Evolutionary conservation across 2,113 vertebrate species (phyloP).

Genomic region (Pteruthius melanotis): DNA sequence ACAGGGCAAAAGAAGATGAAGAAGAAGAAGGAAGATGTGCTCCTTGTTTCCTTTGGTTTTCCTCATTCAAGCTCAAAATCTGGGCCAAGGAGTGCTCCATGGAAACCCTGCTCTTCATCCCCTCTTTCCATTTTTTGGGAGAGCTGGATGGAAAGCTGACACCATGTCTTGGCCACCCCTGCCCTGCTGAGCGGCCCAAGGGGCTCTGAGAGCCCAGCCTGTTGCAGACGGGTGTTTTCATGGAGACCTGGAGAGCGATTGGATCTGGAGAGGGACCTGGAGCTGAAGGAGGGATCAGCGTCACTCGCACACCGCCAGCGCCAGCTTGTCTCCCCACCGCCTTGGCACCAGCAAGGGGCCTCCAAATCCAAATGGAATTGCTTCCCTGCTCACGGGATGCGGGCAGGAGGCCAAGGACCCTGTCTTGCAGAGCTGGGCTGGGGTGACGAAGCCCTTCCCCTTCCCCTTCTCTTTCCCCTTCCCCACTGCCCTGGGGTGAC

Average conservation of each 20-base stretch:
- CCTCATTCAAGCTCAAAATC: not conserved
- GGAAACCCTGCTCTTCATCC: not conserved
- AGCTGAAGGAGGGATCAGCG: not conserved
- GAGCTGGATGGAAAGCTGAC: no score
- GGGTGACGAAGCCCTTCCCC: not conserved
- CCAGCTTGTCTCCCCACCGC: not conserved
- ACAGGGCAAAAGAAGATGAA: not conserved
- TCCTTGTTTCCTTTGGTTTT: not conserved
- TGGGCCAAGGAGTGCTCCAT: not conserved
- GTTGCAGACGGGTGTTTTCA: rapidly evolving
- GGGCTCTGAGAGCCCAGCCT: not conserved
- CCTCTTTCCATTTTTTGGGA: not conserved
- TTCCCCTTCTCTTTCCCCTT: not conserved
- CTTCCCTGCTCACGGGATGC: not conserved
- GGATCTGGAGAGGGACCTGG: not conserved
- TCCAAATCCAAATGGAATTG: not conserved
- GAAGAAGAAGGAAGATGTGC: not conserved
- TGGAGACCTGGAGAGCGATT: not conserved
- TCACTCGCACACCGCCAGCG: rapidly evolving
- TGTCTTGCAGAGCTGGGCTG: not conserved
- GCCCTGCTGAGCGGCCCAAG: not conserved
- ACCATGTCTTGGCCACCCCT: rapidly evolving
- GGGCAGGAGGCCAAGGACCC: not conserved
- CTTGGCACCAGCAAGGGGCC: not conserved
- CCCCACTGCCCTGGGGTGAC: not conserved